Percentiles rank a stretch among this genome's conserved stretches.
Evolutionary conservation across 2,888 invertebrate genomes (phyloP).

Genomic region (Apotomis capreana): DNA sequence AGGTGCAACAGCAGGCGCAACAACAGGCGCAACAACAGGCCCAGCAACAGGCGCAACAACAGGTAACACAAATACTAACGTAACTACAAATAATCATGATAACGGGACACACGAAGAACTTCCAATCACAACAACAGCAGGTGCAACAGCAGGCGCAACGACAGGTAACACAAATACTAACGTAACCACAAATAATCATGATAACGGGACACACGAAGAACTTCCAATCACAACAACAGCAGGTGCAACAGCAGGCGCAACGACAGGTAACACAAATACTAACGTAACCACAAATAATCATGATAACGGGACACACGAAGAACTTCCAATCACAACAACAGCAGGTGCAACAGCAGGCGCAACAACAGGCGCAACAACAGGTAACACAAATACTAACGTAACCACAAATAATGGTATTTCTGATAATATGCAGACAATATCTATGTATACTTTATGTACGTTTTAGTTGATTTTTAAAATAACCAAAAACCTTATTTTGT

Average conservation of each 20-base stretch:
- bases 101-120: constrained; percentile 39
- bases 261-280: constrained; percentile 45
- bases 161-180: constrained; percentile 42
- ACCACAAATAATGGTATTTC: constrained; percentile 40
- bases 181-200: constrained; percentile 42
- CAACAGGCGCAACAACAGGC: constrained; percentile 67
- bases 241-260: constrained; percentile 59
- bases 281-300: constrained; percentile 41
- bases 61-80: constrained; percentile 10
- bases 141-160: constrained; percentile 59
- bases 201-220: constrained; percentile 41
- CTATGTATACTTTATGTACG: too few species aligned
- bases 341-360: constrained; percentile 66
- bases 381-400: constrained; percentile 11
- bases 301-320: constrained; percentile 41
- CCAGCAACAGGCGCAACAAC: constrained; percentile 60
- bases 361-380: constrained; percentile 58
- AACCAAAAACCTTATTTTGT: too few species aligned
- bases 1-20: constrained; percentile 59
- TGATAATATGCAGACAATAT: too few species aligned
- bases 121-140: constrained; percentile 62
- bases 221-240: constrained; percentile 61
- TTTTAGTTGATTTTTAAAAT: too few species aligned
- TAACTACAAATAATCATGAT: constrained; percentile 43
- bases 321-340: constrained; percentile 60